Evolutionary conservation across 2,797 vertebrate species (phyloP).

Genomic region (Sebastes dallii): DNA sequence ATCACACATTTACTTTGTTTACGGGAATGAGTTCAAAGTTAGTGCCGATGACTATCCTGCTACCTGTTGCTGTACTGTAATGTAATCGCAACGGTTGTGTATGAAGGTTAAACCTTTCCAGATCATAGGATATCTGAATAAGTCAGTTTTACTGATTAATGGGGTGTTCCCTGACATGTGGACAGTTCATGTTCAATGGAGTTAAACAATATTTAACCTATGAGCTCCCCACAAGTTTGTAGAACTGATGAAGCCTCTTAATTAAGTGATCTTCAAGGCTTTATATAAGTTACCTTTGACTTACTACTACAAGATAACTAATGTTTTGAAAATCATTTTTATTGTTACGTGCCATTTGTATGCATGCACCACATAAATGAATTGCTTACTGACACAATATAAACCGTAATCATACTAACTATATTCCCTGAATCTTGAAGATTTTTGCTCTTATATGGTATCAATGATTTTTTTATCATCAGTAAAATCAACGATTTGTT

Average conservation of each 20-base stretch:
- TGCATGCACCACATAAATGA: not conserved
- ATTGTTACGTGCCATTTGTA: not conserved
- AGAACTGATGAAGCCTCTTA: not conserved
- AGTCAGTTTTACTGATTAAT: not conserved
- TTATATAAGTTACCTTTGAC: not conserved
- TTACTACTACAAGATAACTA: not conserved
- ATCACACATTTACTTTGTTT: slow-evolving; percentile 81
- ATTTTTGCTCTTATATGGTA: not conserved
- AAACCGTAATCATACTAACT: not conserved
- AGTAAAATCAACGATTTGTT: not conserved
- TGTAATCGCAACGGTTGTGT: slow-evolving; percentile 52
- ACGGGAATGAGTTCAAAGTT: slow-evolving; percentile 83
- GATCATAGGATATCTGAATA: not conserved
- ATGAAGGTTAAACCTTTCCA: not conserved
- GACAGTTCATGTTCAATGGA: not conserved
- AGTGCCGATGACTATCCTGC: slow-evolving; percentile 81
- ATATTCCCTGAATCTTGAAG: not conserved
- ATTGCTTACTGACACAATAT: not conserved
- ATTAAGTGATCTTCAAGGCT: not conserved
- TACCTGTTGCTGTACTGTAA: slow-evolving; percentile 82
- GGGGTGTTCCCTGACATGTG: not conserved
- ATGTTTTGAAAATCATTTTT: not conserved
- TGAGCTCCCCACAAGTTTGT: not conserved
- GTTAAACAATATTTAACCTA: not conserved
- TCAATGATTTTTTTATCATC: not conserved